These are phyloP conservation scores for Hypolimnas misippus DNA, from an alignment of 2,888 invertebrate species.

Conservation along the genomic window DNA sequence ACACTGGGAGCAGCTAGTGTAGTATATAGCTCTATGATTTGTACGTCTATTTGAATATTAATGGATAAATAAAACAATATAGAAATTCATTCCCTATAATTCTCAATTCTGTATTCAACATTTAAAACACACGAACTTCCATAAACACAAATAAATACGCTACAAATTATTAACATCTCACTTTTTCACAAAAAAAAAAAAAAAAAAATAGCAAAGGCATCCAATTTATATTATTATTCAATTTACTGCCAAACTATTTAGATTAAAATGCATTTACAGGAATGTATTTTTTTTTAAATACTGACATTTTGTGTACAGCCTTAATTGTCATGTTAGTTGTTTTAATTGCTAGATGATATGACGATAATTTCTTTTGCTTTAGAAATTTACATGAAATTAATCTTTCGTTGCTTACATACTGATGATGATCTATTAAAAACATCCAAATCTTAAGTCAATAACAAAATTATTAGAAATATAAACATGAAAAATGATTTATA, in stretches of 20 bases:
- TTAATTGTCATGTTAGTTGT: constrained; percentile 22
- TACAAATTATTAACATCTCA: constrained; percentile 48
- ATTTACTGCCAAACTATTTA: constrained; percentile 5
- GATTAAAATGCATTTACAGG: constrained; percentile 31
- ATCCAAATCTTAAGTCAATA: neutral
- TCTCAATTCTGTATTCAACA: constrained; percentile 52
- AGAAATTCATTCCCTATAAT: constrained; percentile 46
- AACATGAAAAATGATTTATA: no score
- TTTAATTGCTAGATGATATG: constrained; percentile 9
- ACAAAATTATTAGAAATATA: neutral
- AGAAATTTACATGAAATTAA: neutral
- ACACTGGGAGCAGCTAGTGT: no score
- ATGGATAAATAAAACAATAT: constrained; percentile 26
- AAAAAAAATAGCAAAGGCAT: neutral
- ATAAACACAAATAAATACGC: constrained; percentile 72
- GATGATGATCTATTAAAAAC: neutral
- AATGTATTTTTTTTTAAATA: constrained; percentile 28
- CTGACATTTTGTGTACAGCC: constrained; percentile 17
- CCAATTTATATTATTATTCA: constrained; percentile 1
- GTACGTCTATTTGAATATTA: neutral
- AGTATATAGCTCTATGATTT: neutral
- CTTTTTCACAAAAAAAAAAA: constrained; percentile 16
- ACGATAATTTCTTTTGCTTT: neutral
- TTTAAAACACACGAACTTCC: constrained; percentile 64
- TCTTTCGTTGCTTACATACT: constrained; percentile 5